Evolutionary conservation across 2,113 vertebrate species (phyloP), one percentile per base, ranked within the genome.

Genomic region (Oreochromis aureus): DNA sequence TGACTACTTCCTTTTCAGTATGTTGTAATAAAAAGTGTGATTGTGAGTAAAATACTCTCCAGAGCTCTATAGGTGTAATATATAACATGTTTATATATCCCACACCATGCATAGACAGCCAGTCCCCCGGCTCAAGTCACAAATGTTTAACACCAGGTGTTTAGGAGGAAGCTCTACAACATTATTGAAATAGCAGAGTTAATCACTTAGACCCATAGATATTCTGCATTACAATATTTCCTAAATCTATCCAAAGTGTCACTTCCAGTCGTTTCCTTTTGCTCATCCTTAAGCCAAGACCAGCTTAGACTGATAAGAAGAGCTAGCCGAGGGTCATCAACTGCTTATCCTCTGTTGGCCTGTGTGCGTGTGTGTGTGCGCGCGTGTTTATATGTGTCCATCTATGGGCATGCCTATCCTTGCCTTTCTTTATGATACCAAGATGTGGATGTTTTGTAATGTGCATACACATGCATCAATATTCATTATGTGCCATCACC

Each of bases 231-330:
- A 82, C 55, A 84, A 24, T 91, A 88, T 85, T 73, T 81, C 10
- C 86, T 88, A 90, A 90, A 94, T 94, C 73, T 92, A 79, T 73
- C 91, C 84, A 92, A 93, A 93, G 90, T 94, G 94, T 94, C 87
- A 59, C 86, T 91, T 95, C 84, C 90, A 89, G 93, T 91, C 86
- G 36, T 95, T 93, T 93, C 78, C 83, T 84, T 87, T 83, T 85
- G 92, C 93, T 93, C 90, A 93, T 92, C 92, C 93, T 84, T 91
- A 92, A 92, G 93, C 91, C 93, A 85, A 91, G 91, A 84, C 63
- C 90, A 48, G 93, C 93, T 95, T 94, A 95, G 55, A 87, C 91
- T 80, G 95, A 96, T 95, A 95, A 94, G 93, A 58, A 39, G 80
- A 86, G 92, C 84, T 80, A 84, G 86, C 93, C 46, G 44, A 24